Percentiles rank a stretch among this genome's conserved stretches.
phyloP scores from a whole-genome alignment of 2,113 vertebrate species.

The Sinocyclocheilus anophthalmus region DNA sequence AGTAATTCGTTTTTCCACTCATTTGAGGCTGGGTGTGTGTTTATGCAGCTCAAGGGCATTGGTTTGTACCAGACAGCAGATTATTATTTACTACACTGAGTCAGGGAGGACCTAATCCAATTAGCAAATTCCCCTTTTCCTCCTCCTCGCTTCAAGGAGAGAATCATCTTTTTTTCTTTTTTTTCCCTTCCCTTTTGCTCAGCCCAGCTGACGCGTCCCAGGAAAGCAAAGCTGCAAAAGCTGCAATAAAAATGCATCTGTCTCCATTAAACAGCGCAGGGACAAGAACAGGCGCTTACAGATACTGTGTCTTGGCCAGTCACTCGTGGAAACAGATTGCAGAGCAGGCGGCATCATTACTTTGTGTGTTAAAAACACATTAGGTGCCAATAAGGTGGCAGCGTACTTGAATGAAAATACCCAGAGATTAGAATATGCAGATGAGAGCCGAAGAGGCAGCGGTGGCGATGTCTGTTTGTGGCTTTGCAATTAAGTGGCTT shows the following conservation, averaged over 20 bases:
- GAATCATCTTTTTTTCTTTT: conserved; percentile 25
- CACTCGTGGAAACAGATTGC: conserved; percentile 62
- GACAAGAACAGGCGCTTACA: conserved; percentile 24
- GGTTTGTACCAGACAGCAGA: conserved; percentile 49
- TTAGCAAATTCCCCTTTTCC: conserved; percentile 52
- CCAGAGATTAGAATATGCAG: conserved; percentile 52
- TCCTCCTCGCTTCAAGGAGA: conserved; percentile 54
- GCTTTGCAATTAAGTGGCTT: conserved; percentile 36
- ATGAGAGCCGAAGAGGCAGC: conserved; percentile 17
- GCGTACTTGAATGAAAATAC: conserved; percentile 61
- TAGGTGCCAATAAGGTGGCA: conserved; percentile 56
- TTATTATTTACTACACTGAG: conserved; percentile 52
- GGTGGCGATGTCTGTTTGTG: conserved; percentile 6
- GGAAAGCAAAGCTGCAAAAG: conserved; percentile 55
- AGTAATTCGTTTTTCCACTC: conserved; percentile 23
- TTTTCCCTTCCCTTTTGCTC: conserved; percentile 21
- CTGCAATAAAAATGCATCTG: conserved; percentile 60
- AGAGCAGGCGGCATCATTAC: conserved; percentile 63
- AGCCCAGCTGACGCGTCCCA: conserved; percentile 47
- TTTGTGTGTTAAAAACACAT: conserved; percentile 66
- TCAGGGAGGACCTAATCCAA: conserved; percentile 56
- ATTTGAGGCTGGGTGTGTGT: conserved; percentile 42
- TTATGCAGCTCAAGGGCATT: conserved; percentile 46
- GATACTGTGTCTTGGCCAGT: conserved; percentile 53
- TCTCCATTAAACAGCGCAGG: conserved; percentile 61